Conservation (phyloP, 2,888 invertebrate genomes). For the Drosophila koepferae region DNA sequence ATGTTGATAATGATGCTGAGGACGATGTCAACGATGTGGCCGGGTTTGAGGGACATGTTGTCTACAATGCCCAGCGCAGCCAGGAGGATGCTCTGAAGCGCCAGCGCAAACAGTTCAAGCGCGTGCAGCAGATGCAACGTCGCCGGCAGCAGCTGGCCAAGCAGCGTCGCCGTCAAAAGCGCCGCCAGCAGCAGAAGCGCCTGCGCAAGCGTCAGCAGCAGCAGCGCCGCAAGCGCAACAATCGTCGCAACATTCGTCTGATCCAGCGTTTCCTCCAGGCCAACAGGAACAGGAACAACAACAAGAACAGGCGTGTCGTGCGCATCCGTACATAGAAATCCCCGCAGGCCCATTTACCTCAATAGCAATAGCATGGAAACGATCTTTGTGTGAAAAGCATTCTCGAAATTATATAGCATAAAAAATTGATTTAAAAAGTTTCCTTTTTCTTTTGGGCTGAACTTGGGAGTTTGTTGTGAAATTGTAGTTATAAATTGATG, state of each 20-base stretch:
- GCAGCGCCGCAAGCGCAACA: slow-evolving; percentile 52
- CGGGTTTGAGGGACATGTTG: slow-evolving; percentile 5
- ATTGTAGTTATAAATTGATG: no score
- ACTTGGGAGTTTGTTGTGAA: neutral
- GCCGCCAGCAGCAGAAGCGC: slow-evolving; percentile 47
- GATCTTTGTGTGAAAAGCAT: slow-evolving; percentile 5
- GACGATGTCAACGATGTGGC: slow-evolving; percentile 13
- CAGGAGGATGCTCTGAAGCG: slow-evolving; percentile 31
- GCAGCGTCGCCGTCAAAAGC: slow-evolving; percentile 59
- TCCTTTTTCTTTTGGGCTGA: neutral
- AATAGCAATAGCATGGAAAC: neutral
- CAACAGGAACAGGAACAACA: slow-evolving; percentile 27
- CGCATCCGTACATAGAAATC: slow-evolving; percentile 28
- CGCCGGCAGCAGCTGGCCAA: slow-evolving; percentile 44
- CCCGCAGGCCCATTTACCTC: no score
- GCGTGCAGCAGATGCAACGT: slow-evolving; percentile 43
- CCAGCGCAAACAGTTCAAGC: slow-evolving; percentile 46
- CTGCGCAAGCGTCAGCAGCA: slow-evolving; percentile 50
- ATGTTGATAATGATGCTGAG: slow-evolving; percentile 22
- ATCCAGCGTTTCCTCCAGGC: slow-evolving; percentile 53
- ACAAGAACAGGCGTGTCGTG: slow-evolving; percentile 43
- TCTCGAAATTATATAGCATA: slow-evolving; percentile 8
- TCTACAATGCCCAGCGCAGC: slow-evolving; percentile 35
- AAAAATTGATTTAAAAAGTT: neutral
- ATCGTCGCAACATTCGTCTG: slow-evolving; percentile 44